Evolutionary conservation across 2,797 vertebrate species (phyloP).

Genomic region (Astyanax mexicanus): DNA sequence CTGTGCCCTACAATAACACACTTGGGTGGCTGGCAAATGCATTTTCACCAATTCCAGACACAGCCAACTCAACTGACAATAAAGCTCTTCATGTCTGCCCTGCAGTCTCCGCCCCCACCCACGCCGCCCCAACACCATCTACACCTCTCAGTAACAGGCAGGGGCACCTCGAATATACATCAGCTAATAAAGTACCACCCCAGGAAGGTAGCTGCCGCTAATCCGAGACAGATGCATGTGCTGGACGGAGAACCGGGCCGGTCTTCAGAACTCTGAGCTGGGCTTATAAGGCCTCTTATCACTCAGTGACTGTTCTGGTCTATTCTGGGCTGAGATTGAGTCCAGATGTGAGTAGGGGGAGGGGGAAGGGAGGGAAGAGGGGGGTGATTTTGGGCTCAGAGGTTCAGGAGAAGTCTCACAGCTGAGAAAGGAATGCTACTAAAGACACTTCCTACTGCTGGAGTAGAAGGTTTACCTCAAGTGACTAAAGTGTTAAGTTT

Average conservation of each 20-base stretch:
- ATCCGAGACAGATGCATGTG: slow-evolving; percentile 4
- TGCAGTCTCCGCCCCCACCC: slow-evolving; percentile 24
- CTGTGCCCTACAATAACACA: slow-evolving; percentile 66
- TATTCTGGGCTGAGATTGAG: slow-evolving; percentile 67
- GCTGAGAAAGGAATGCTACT: background rate
- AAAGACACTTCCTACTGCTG: background rate
- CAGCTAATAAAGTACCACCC: slow-evolving; percentile 57
- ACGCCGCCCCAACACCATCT: background rate
- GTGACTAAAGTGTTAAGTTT: no score
- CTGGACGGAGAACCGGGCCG: background rate
- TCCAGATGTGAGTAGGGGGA: slow-evolving; percentile 67
- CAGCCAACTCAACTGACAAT: slow-evolving; percentile 70
- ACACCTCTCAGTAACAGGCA: slow-evolving; percentile 40
- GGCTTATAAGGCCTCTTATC: slow-evolving; percentile 53
- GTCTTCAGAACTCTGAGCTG: background rate
- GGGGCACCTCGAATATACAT: slow-evolving; percentile 46
- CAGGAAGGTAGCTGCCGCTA: slow-evolving; percentile 15
- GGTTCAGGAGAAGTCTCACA: slow-evolving; percentile 9
- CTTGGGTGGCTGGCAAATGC: slow-evolving; percentile 61
- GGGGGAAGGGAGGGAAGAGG: background rate
- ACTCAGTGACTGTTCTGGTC: slow-evolving; percentile 46
- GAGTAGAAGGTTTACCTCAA: background rate
- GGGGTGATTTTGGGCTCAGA: slow-evolving; percentile 21
- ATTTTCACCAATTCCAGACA: slow-evolving; percentile 61
- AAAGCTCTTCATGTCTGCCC: slow-evolving; percentile 66